phyloP scores from a whole-genome alignment of 1,140 invertebrate species.

The Antheraea pernyi region DNA sequence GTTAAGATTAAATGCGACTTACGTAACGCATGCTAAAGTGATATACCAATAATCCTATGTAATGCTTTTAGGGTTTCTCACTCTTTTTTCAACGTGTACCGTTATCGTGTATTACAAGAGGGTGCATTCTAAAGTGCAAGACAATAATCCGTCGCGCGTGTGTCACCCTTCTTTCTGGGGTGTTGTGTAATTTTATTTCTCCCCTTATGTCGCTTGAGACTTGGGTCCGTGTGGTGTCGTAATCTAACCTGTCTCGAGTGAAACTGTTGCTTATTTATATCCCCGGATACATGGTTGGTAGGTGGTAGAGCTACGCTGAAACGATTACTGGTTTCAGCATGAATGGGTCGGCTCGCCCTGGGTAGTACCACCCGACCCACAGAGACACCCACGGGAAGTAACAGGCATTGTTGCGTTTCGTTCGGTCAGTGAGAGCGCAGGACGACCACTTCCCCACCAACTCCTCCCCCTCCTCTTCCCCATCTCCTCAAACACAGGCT shows the following conservation, averaged over 20 bases:
- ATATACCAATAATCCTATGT: slow-evolving; percentile 64
- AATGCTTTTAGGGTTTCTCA: slow-evolving; percentile 49
- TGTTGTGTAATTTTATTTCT: slow-evolving; percentile 48
- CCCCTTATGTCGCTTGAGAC: slow-evolving; percentile 30
- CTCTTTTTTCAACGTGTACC: slow-evolving; percentile 53
- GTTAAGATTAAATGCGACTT: slow-evolving; percentile 61
- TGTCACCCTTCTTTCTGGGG: slow-evolving; percentile 21
- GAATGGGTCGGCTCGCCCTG: no score
- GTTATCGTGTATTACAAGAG: slow-evolving; percentile 37
- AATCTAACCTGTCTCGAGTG: slow-evolving; percentile 28
- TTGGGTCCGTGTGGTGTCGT: slow-evolving; percentile 26
- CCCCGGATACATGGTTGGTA: no score
- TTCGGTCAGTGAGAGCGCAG: no score
- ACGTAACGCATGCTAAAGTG: slow-evolving; percentile 65
- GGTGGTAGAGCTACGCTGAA: no score
- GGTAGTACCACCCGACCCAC: no score
- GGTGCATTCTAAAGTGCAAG: slow-evolving; percentile 67
- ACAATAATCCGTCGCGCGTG: slow-evolving; percentile 65
- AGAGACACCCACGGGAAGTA: no score
- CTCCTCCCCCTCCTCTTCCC: no score
- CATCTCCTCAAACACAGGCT: no score
- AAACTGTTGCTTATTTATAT: slow-evolving; percentile 16
- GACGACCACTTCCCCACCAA: no score
- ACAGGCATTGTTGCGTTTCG: no score
- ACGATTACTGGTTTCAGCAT: no score